Conservation (phyloP, 2,888 invertebrate genomes). For the Scaptomyza reducta region DNA sequence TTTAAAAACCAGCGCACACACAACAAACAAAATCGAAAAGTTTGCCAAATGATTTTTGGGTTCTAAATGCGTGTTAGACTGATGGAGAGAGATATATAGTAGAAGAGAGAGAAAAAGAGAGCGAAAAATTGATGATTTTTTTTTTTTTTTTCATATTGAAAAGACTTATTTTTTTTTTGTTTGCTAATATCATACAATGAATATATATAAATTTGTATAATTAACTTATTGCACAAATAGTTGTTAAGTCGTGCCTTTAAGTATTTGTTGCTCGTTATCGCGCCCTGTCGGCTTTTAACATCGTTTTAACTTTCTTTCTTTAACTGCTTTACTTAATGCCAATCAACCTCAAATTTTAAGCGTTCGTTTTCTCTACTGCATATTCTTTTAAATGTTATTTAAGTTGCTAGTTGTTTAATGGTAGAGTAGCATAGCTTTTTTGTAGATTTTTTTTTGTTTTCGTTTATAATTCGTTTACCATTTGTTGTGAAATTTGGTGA, state of each 20-base stretch:
- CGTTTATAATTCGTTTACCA: slow-evolving; percentile 81
- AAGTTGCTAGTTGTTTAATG: slow-evolving; percentile 63
- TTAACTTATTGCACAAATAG: slow-evolving; percentile 60
- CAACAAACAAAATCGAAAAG: slow-evolving; percentile 69
- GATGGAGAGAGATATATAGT: slow-evolving; percentile 22
- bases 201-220: slow-evolving; percentile 54
- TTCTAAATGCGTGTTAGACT: slow-evolving; percentile 40
- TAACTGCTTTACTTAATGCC: slow-evolving; percentile 79
- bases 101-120: slow-evolving; percentile 45
- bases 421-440: slow-evolving; percentile 65
- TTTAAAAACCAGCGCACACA: slow-evolving; percentile 66
- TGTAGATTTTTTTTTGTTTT: slow-evolving; percentile 44
- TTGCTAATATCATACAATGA: slow-evolving; percentile 74
- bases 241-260: slow-evolving; percentile 50
- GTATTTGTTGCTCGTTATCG: slow-evolving; percentile 72
- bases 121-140: slow-evolving; percentile 60
- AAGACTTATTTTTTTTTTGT: slow-evolving; percentile 23
- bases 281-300: slow-evolving; percentile 82
- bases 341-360: slow-evolving; percentile 82
- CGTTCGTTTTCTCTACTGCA: slow-evolving; percentile 73
- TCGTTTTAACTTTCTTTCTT: slow-evolving; percentile 71
- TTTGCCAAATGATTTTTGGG: slow-evolving; percentile 46
- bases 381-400: slow-evolving; percentile 59
- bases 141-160: slow-evolving; percentile 42
- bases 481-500: slow-evolving; percentile 45